Base-by-base conservation (phyloP, 1,140 invertebrate genomes). In the Solenopsis invicta region DNA sequence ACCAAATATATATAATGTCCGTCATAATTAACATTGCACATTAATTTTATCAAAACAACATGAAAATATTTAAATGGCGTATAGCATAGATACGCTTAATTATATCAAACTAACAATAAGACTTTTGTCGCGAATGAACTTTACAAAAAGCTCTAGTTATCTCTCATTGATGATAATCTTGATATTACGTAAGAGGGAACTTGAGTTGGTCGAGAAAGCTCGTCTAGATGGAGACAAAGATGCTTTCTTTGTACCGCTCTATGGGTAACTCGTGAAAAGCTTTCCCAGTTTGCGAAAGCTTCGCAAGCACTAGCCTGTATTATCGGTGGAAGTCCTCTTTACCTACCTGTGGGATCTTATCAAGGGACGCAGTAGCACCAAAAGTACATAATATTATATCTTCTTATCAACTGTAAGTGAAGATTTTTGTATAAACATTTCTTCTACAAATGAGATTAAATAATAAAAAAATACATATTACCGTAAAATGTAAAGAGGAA, bases 251-350 rank as follows among this genome's bases (percentile, higher is more conserved):
- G 52, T 16, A 3, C 4, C 56, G 29, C 77, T 86, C 82, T 41
- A 84, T 18, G 41, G 80, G 34, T 85, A 85, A 76, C 82, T 54
- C 61, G 2, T 18, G 48, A 66, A 77, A 85, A 85, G 74, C 72
- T 85, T 4, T 52, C 13, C 16, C 9, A 54, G 50, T 29, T 52
- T 84, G 24, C 18, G 45, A 69, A 74, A 82, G 80, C 80, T 82
- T 52, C 13, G 41, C 54, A 84, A 84, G 69, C 69, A 50, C 54
- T 24, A 50, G 10, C 12, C 88, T 89, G 59, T 45, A 61, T 90
- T 89, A 90, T 87, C 89, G 88, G 13, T 80, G 52, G 21, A 24
- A 64, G 41, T 87, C 89, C 89, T 64, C 72, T 66, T 90, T 90
- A 90, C 69, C 89, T 29, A 82, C 89, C 41, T 21, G 48, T 12